phyloP scores from a whole-genome alignment of 2,888 invertebrate species.

The Phaonia tiefii region DNA sequence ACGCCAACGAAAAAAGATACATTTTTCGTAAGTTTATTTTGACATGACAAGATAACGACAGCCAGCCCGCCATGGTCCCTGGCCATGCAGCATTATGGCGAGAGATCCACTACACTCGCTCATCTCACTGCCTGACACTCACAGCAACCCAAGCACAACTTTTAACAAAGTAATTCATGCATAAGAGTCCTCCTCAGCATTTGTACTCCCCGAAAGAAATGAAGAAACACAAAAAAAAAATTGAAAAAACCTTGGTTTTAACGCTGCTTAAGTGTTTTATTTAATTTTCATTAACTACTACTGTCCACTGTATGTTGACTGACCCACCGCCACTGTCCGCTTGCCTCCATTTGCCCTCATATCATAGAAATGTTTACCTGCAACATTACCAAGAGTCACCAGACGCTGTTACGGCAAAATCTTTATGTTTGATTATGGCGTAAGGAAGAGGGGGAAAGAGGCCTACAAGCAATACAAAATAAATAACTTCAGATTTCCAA shows the following conservation, averaged over 20 bases:
- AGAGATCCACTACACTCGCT: background rate
- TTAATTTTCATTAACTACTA: slow-evolving; percentile 74
- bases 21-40: slow-evolving; percentile 77
- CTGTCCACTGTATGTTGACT: slow-evolving; percentile 52
- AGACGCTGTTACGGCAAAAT: slow-evolving; percentile 52
- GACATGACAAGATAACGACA: slow-evolving; percentile 79
- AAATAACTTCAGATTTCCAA: slow-evolving; percentile 74
- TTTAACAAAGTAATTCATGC: slow-evolving; percentile 51
- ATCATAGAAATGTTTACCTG: slow-evolving; percentile 13
- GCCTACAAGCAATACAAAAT: slow-evolving; percentile 38
- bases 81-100: background rate
- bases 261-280: slow-evolving; percentile 66
- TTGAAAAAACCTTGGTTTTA: background rate
- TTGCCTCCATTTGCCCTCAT: background rate
- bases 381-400: background rate
- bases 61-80: slow-evolving; percentile 70
- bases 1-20: slow-evolving; percentile 70
- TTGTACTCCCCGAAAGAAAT: background rate
- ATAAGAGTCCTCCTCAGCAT: slow-evolving; percentile 24
- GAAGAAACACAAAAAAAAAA: background rate
- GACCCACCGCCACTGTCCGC: background rate
- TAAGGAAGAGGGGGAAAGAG: slow-evolving; percentile 20
- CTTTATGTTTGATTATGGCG: slow-evolving; percentile 69
- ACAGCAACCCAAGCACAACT: slow-evolving; percentile 29
- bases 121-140: slow-evolving; percentile 6